These are phyloP conservation scores for Wasmannia auropunctata DNA, from an alignment of 1,140 invertebrate species.

Conservation along the genomic window DNA sequence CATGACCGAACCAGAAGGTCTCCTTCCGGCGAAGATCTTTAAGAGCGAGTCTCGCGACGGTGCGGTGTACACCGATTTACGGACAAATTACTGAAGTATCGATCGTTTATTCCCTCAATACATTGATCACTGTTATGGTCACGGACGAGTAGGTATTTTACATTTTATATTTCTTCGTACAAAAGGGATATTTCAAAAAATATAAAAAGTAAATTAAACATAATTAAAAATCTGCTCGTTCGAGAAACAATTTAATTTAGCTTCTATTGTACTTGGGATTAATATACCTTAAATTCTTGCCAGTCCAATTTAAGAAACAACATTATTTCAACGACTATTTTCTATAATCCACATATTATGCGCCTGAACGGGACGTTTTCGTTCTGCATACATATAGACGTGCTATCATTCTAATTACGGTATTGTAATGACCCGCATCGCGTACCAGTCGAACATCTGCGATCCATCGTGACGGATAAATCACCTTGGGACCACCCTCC, in stretches of 20 bases:
- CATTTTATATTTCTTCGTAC: not conserved
- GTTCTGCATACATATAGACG: conserved; percentile 63
- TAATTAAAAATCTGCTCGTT: not conserved
- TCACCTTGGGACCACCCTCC: conserved; percentile 78
- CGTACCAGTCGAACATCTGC: conserved; percentile 76
- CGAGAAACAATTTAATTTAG: not conserved
- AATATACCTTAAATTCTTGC: not conserved
- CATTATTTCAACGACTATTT: not conserved
- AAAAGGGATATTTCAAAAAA: not conserved
- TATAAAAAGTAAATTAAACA: not conserved
- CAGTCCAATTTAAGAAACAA: not conserved
- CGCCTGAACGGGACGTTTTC: conserved; percentile 17
- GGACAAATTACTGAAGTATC: not conserved
- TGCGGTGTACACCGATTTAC: not conserved
- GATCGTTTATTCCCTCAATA: not conserved
- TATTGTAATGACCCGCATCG: conserved; percentile 66
- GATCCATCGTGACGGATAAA: conserved; percentile 78
- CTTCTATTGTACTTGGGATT: not conserved
- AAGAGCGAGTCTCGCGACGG: conserved; percentile 25
- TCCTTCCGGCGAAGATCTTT: conserved; percentile 50
- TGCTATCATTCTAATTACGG: conserved; percentile 65
- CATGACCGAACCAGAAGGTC: conserved; percentile 76
- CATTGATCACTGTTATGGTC: not conserved
- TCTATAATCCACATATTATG: conserved; percentile 16
- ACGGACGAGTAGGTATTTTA: no score